Evolutionary conservation across 2,113 vertebrate genomes (phyloP).

Genomic region (Gnathonemus longibarbis): DNA sequence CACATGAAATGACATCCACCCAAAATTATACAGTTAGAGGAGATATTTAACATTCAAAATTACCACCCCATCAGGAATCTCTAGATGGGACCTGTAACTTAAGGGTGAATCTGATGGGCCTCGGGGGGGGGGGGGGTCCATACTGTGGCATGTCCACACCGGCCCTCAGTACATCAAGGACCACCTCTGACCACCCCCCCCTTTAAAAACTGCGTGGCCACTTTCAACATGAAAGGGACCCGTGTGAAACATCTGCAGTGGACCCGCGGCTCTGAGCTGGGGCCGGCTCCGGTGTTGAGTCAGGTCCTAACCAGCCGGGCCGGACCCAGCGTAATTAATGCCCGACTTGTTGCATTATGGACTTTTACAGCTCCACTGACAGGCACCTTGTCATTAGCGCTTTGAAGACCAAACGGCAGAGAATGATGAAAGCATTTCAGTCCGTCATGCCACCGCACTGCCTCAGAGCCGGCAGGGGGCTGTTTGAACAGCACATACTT

Average conservation of each 20-base stretch:
- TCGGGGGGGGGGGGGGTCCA: not conserved
- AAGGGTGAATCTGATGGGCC: not conserved
- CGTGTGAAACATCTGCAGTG: conserved; percentile 57
- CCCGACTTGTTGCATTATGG: conserved; percentile 52
- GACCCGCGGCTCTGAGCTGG: conserved; percentile 46
- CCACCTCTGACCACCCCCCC: not conserved
- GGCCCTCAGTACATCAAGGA: not conserved
- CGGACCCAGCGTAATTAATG: conserved; percentile 59
- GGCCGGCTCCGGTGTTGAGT: conserved; percentile 49
- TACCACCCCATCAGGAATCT: not conserved
- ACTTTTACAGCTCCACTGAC: conserved; percentile 59
- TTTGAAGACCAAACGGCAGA: conserved; percentile 55
- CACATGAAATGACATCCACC: conserved; percentile 46
- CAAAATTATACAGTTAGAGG: conserved; percentile 35
- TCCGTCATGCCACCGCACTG: conserved; percentile 24
- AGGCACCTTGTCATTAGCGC: conserved; percentile 70
- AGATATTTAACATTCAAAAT: conserved; percentile 35
- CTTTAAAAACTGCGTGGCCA: not conserved
- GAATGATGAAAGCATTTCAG: conserved; percentile 59
- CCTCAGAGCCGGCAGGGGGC: conserved; percentile 44
- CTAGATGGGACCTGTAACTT: not conserved
- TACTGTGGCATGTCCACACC: not conserved
- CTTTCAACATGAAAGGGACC: conserved; percentile 28
- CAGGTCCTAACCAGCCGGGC: conserved; percentile 44
- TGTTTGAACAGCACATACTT: not conserved